Evolutionary conservation across 2,113 vertebrate genomes (phyloP).

Genomic region (Cranoglanis bouderius): DNA sequence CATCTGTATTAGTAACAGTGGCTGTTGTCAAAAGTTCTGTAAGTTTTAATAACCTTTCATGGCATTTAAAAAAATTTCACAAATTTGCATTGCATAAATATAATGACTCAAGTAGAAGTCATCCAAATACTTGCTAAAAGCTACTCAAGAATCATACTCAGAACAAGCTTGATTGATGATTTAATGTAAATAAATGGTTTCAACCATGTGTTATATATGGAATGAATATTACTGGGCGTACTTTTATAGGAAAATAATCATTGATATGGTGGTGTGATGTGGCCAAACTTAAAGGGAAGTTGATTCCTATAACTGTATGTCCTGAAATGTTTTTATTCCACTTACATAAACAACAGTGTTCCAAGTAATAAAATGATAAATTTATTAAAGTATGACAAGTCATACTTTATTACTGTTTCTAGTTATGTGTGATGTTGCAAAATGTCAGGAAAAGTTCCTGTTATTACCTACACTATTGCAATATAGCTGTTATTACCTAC

Average conservation of each 20-base stretch:
- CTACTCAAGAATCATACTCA: no score
- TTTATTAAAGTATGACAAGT: neutral
- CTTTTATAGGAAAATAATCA: neutral
- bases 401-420: neutral
- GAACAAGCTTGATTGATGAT: neutral
- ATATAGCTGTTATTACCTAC: neutral
- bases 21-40: neutral
- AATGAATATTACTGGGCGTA: neutral
- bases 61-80: neutral
- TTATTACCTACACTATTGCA: neutral
- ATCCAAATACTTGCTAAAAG: no score
- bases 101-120: no score
- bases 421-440: no score
- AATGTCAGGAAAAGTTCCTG: neutral
- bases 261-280: neutral
- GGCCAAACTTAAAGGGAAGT: neutral
- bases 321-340: no score
- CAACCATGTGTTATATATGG: neutral
- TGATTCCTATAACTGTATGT: neutral
- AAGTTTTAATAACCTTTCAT: constrained; percentile 15
- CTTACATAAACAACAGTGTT: no score
- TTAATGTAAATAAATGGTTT: neutral
- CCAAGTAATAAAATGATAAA: neutral
- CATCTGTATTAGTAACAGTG: neutral
- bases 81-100: neutral